Evolutionary conservation across 2,113 vertebrate species (phyloP).

Genomic region (Rhynchomys soricoides): DNA sequence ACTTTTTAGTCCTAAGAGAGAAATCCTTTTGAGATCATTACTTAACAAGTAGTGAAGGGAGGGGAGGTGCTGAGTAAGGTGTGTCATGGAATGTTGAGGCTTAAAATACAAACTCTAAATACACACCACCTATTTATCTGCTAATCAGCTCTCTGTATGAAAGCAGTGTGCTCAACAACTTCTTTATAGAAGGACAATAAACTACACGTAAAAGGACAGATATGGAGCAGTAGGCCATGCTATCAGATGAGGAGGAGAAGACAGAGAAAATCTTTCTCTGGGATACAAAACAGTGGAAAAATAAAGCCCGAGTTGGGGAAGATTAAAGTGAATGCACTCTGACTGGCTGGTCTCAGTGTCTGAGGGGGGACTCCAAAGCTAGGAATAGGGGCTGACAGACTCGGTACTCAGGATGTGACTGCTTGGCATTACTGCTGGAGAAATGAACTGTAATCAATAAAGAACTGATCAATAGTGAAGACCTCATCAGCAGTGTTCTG

Average conservation of each 20-base stretch:
- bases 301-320: background rate
- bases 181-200: background rate
- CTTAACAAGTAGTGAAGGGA: background rate
- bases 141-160: background rate
- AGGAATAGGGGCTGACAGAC: background rate
- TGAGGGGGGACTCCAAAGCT: background rate
- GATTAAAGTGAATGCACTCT: background rate
- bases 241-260: background rate
- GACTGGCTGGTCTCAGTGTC: background rate
- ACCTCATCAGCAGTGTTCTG: background rate
- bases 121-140: background rate
- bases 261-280: background rate
- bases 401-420: background rate
- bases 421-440: background rate
- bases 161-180: background rate
- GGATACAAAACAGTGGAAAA: background rate
- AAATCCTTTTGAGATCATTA: background rate
- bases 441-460: background rate
- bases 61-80: background rate
- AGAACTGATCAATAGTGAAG: background rate
- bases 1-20: slow-evolving; percentile 1
- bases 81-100: background rate
- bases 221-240: background rate
- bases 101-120: background rate
- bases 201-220: background rate